Conservation (phyloP, 2,888 invertebrate genomes). For the Melanargia galathea region DNA sequence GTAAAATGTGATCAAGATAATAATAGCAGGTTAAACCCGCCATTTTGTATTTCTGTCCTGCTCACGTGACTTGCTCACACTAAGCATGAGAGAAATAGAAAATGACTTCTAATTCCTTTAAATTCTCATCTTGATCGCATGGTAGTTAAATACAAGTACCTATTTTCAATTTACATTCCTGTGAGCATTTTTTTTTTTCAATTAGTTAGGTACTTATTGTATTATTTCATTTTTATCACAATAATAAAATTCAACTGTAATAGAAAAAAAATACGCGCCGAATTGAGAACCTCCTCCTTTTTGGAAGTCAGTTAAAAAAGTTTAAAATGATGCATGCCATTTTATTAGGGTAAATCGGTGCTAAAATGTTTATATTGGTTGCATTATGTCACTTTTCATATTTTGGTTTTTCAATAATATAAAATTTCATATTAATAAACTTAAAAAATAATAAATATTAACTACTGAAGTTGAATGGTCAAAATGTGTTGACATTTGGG, state of each 20-base stretch:
- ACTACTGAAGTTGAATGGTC: conserved; percentile 30
- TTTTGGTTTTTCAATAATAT: conserved; percentile 23
- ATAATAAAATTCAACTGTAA: no score
- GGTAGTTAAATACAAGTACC: no score
- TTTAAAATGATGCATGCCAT: conserved; percentile 15
- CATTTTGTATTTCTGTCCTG: no score
- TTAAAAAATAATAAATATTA: conserved; percentile 1
- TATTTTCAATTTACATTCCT: conserved; percentile 7
- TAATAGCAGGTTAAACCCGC: no score
- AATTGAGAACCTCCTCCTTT: no score
- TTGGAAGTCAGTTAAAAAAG: neutral
- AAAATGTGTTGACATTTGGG: conserved; percentile 34
- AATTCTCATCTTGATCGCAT: no score
- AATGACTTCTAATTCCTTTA: no score
- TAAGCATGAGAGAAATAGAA: no score
- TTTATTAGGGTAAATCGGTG: conserved; percentile 34
- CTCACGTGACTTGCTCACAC: no score
- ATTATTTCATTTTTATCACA: neutral
- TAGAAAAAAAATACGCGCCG: neutral
- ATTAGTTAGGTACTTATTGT: neutral
- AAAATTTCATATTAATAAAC: conserved; percentile 4
- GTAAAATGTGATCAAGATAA: no score
- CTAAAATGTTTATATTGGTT: conserved; percentile 32
- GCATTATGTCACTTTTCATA: conserved; percentile 27
- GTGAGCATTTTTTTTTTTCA: conserved; percentile 1